These are phyloP conservation scores for Oxygymnocypris stewartii DNA, from an alignment of 2,113 vertebrate genomes.

Conservation along the genomic window DNA sequence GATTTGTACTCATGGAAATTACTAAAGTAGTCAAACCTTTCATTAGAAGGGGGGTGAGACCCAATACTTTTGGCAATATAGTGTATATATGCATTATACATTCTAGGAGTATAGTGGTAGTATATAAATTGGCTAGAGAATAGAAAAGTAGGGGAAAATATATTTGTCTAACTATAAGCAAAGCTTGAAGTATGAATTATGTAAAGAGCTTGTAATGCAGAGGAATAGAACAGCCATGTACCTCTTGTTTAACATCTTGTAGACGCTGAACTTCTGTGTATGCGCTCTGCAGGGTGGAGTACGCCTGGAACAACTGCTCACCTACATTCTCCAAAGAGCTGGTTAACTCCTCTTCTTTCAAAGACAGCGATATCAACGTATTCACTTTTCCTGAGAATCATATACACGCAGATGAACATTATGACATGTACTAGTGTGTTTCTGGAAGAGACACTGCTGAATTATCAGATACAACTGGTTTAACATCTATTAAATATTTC, in stretches of 20 bases:
- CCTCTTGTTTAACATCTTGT: constrained; percentile 86
- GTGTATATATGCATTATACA: no score
- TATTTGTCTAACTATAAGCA: neutral
- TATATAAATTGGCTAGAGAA: neutral
- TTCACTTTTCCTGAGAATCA: constrained; percentile 75
- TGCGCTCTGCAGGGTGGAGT: constrained; percentile 79
- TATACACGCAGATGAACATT: neutral
- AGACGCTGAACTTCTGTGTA: constrained; percentile 87
- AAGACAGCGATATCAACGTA: constrained; percentile 84
- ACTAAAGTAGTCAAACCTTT: no score
- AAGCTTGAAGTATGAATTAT: neutral
- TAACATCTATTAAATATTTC: neutral
- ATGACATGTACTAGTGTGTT: neutral
- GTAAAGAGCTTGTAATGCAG: neutral
- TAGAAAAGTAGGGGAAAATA: neutral
- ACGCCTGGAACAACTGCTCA: constrained; percentile 79
- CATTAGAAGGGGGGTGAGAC: no score
- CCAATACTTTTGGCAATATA: no score
- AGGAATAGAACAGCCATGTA: constrained; percentile 55
- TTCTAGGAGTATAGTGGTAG: no score
- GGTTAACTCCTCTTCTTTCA: constrained; percentile 89
- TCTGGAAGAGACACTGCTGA: neutral
- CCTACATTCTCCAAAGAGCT: constrained; percentile 82
- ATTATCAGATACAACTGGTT: neutral
- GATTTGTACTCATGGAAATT: no score